Conservation (phyloP, 2,113 vertebrate species). For the Cebidichthys violaceus region DNA sequence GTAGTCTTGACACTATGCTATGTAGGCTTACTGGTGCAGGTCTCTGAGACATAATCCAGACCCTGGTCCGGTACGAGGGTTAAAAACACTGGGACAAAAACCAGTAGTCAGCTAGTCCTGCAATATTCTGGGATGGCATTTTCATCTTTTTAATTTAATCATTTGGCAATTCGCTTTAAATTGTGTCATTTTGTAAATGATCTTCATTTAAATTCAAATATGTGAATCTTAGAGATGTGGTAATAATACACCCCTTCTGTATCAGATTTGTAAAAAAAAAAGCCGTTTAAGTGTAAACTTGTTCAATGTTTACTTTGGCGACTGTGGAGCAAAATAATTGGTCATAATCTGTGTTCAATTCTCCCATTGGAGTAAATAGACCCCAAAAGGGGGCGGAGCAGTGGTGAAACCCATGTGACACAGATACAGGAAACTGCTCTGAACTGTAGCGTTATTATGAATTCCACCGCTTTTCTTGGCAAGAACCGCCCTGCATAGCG, state of each 20-base stretch:
- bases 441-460: too few species aligned
- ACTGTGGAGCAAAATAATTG: too few species aligned
- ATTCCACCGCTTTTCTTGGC: too few species aligned
- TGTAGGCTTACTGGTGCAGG: constrained; percentile 61
- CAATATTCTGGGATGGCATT: constrained; percentile 16
- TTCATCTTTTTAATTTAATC: not conserved
- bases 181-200: not conserved
- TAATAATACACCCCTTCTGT: not conserved
- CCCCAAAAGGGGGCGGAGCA: too few species aligned
- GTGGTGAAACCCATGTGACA: too few species aligned
- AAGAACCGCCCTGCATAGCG: too few species aligned
- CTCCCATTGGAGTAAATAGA: too few species aligned
- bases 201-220: not conserved
- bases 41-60: constrained; percentile 46
- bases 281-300: not conserved
- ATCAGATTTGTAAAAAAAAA: too few species aligned
- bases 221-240: not conserved
- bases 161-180: not conserved
- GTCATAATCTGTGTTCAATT: too few species aligned
- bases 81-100: not conserved
- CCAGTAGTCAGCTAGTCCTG: not conserved
- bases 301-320: too few species aligned
- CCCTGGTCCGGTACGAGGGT: constrained; percentile 8
- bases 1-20: constrained; percentile 61
- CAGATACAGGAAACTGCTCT: too few species aligned